Conservation (phyloP, 1,140 invertebrate species). For the Adoxophyes honmai region DNA sequence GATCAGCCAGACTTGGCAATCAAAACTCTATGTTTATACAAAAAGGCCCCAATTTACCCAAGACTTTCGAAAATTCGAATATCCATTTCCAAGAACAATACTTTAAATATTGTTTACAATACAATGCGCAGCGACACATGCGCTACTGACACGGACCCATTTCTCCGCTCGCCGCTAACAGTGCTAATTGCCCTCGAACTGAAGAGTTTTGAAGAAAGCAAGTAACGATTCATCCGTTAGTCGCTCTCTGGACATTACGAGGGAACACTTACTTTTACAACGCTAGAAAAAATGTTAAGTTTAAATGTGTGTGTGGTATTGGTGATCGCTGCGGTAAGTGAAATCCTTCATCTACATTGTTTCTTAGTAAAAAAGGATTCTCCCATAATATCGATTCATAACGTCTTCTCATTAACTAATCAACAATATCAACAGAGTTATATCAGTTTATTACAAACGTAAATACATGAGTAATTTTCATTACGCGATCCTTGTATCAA, state of each 20-base stretch:
- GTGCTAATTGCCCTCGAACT: conserved; percentile 50
- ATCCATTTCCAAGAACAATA: too few relatives aligned
- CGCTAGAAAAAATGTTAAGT: conserved; percentile 27
- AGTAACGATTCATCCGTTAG: conserved; percentile 35
- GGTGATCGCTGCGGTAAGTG: neutral
- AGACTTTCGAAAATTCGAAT: too few relatives aligned
- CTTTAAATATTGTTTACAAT: too few relatives aligned
- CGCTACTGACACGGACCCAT: conserved; percentile 43
- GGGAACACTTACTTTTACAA: conserved; percentile 10
- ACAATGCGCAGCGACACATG: conserved; percentile 29
- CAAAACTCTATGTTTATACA: too few relatives aligned
- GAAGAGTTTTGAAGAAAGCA: conserved; percentile 41
- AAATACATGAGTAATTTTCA: neutral
- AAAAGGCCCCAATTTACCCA: too few relatives aligned
- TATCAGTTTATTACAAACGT: neutral
- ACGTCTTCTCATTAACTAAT: neutral
- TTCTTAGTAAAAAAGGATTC: too few relatives aligned
- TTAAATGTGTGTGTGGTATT: neutral
- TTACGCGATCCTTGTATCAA: neutral
- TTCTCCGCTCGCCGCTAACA: conserved; percentile 52
- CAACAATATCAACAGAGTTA: neutral
- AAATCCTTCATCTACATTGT: neutral
- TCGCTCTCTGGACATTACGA: conserved; percentile 24
- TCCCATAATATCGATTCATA: neutral
- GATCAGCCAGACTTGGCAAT: too few relatives aligned